Base-by-base conservation (phyloP, 2,888 invertebrate genomes). In the Meloe dianella region DNA sequence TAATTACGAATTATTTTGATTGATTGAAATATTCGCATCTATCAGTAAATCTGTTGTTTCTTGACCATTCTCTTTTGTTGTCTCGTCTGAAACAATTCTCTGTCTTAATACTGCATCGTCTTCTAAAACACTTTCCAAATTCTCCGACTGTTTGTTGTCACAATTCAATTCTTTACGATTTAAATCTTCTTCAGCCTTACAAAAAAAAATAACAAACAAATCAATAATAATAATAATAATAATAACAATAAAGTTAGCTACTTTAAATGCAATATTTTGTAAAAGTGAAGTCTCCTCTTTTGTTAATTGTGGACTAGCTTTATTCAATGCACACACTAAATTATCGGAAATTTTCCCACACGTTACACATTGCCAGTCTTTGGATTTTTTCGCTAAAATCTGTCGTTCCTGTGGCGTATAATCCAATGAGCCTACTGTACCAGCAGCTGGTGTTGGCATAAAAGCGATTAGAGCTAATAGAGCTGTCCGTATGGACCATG, bases 401-500 rank as follows among this genome's bases (percentile, higher is more conserved):
- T 90, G 90, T 64, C 97, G 87, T 81, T 96, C 96, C 61, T 92
- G 92, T n/a, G 91, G 85, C 0, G 92, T 89, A 80, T 95, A 97
- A 81, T 97, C 95, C 24, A 97, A 84, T 2, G 96, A 93, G 7
- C 97, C 97, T 69, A 98, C 93, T 2, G 96, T 96, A 1, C 96
- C 95, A 75, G 91, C 91, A 9, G 94, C 92, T 61, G 93, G 91
- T 6, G 95, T 93, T 0, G 96, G 96, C 95, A 97, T 95, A 80
- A 97, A 97, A 1, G 96, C 95, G 77, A 97, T 96, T 66, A 97
- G 86, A 17, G 97, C 97, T 72, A 97, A 84, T 66, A 97, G 85
- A 12, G 96, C 96, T 62, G 97, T 97, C 70, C 97, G 88, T 73
- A 97, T 96, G 32, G 96, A 96, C 97, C 97, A 97, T 3, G 95